Conservation (phyloP, 2,888 invertebrate species). For the Lochmaea capreae region DNA sequence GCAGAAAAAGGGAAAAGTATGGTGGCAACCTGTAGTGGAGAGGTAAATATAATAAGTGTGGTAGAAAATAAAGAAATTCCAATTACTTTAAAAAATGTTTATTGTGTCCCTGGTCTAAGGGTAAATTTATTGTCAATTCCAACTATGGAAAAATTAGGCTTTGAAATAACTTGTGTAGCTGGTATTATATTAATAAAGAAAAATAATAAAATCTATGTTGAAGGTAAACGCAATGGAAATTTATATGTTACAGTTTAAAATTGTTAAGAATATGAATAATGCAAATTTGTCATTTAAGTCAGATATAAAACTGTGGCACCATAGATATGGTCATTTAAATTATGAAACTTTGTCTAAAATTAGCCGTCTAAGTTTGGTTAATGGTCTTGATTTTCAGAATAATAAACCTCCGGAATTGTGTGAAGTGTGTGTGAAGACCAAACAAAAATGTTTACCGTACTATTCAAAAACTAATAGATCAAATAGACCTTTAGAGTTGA, state of each 20-base stretch:
- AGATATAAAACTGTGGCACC: slow-evolving; percentile 7
- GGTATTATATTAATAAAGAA: slow-evolving; percentile 29
- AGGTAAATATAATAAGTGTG: slow-evolving; percentile 29
- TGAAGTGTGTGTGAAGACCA: no score
- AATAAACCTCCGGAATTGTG: no score
- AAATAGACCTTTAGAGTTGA: no score
- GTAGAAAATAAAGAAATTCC: slow-evolving; percentile 26
- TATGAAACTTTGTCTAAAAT: slow-evolving; percentile 7
- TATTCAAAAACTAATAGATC: no score
- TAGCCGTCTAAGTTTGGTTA: not conserved
- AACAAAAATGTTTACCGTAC: no score
- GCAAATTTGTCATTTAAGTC: slow-evolving; percentile 5
- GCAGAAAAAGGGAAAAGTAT: slow-evolving; percentile 41
- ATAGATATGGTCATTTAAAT: slow-evolving; percentile 21
- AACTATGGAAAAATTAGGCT: slow-evolving; percentile 24
- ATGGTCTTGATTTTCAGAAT: no score
- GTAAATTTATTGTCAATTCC: slow-evolving; percentile 25
- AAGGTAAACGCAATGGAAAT: slow-evolving; percentile 6
- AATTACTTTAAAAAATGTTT: slow-evolving; percentile 35
- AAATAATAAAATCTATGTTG: slow-evolving; percentile 25
- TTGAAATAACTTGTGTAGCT: slow-evolving; percentile 24
- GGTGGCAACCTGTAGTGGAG: slow-evolving; percentile 34
- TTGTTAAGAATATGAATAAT: no score
- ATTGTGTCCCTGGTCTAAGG: slow-evolving; percentile 29
- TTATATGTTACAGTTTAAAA: no score